Conservation (phyloP, 92 coral and sea anemone species). For the Epizoanthus scotinus region DNA sequence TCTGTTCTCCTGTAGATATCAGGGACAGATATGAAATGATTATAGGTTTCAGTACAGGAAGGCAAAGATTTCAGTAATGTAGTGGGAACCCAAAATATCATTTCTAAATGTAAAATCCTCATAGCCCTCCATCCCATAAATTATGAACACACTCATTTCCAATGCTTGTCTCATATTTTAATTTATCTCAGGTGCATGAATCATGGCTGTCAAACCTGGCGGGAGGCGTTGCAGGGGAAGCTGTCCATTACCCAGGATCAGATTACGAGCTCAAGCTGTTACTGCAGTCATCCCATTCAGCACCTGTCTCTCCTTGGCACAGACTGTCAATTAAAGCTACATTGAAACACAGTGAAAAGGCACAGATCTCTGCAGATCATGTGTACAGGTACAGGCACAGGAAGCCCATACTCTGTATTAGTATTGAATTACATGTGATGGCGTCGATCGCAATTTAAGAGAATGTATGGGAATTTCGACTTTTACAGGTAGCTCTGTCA, state of each 20-base stretch:
- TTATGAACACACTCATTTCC: neutral
- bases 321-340: slow-evolving; percentile 67
- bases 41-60: too few species aligned
- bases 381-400: neutral
- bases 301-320: slow-evolving; percentile 79
- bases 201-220: slow-evolving; percentile 31
- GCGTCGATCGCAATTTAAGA: too few species aligned
- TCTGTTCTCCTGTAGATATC: too few species aligned
- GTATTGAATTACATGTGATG: too few species aligned
- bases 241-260: slow-evolving; percentile 56
- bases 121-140: too few species aligned
- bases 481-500: too few species aligned
- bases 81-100: too few species aligned
- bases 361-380: neutral
- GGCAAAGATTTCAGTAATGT: too few species aligned
- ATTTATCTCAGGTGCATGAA: slow-evolving; percentile 25
- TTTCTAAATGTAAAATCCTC: too few species aligned
- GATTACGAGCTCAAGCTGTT: slow-evolving; percentile 80
- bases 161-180: neutral
- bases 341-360: slow-evolving; percentile 53
- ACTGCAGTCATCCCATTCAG: slow-evolving; percentile 85
- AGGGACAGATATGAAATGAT: too few species aligned
- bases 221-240: neutral
- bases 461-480: too few species aligned
- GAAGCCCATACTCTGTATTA: too few species aligned